phyloP scores from a whole-genome alignment of 2,797 vertebrate species.

The Lutjanus argentimaculatus region DNA sequence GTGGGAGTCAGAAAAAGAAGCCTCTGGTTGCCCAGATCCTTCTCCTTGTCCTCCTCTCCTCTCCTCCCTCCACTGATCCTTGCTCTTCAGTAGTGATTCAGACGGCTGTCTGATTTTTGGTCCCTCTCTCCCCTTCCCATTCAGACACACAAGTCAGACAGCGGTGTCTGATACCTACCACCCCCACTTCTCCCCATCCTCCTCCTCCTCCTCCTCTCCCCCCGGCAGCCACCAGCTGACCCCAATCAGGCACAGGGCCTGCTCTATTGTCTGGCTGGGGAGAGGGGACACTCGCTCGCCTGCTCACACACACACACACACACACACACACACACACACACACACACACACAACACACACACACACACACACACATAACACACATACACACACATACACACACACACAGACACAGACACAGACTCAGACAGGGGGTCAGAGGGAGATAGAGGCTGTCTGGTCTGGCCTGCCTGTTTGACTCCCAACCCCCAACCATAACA shows the following conservation, averaged over 20 bases:
- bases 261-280: conserved; percentile 78
- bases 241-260: conserved; percentile 81
- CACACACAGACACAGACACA: conserved; percentile 33
- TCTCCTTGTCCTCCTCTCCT: conserved; percentile 43
- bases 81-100: conserved; percentile 68
- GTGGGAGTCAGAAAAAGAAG: conserved; percentile 50
- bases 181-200: conserved; percentile 34
- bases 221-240: conserved; percentile 80
- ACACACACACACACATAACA: conserved; percentile 50
- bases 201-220: conserved; percentile 29
- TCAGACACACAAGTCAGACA: conserved; percentile 79
- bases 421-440: conserved; percentile 70
- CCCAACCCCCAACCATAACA: conserved; percentile 71
- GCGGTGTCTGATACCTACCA: conserved; percentile 75
- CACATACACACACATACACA: conserved; percentile 50
- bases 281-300: conserved; percentile 51
- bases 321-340: conserved; percentile 33
- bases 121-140: conserved; percentile 53
- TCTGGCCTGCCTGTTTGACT: conserved; percentile 66
- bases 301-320: conserved; percentile 50
- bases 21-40: conserved; percentile 40
- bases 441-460: conserved; percentile 75
- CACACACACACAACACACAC: conserved; percentile 54
- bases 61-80: conserved; percentile 39
- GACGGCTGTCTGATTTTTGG: conserved; percentile 64